Conservation (phyloP, 2,888 invertebrate species). For the Archaeoteleia sp. region DNA sequence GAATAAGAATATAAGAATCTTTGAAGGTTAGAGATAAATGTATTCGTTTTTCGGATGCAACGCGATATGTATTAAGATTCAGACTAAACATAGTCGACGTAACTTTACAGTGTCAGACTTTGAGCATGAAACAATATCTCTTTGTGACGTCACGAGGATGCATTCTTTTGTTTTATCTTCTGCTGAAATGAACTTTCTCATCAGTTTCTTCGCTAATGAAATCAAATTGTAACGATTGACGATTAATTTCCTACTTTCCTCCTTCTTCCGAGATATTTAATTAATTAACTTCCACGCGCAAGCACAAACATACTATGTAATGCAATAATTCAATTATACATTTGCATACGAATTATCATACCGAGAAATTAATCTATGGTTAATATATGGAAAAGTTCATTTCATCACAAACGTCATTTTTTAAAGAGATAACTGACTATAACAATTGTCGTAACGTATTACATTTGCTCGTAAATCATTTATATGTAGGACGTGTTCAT, state of each 20-base stretch:
- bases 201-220: neutral
- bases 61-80: neutral
- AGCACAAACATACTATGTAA: no score
- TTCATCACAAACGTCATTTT: constrained; percentile 4
- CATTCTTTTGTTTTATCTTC: constrained; percentile 14
- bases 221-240: no score
- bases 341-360: neutral
- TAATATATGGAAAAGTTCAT: neutral
- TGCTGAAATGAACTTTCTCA: neutral
- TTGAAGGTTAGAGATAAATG: neutral
- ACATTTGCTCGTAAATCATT: constrained; percentile 18
- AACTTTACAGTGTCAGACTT: constrained; percentile 3
- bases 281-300: no score
- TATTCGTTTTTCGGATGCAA: constrained; percentile 1
- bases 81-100: constrained; percentile 15
- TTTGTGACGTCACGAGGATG: constrained; percentile 4
- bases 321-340: neutral
- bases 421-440: constrained; percentile 9
- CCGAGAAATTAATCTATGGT: neutral
- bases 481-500: constrained; percentile 10
- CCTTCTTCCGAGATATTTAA: no score
- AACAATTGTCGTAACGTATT: constrained; percentile 13
- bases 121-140: neutral
- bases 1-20: neutral
- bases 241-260: no score